These are phyloP conservation scores for Ophiothrix spiculata DNA, from an alignment of 35 echinoderm and acorn worm genomes.

Conservation along the genomic window DNA sequence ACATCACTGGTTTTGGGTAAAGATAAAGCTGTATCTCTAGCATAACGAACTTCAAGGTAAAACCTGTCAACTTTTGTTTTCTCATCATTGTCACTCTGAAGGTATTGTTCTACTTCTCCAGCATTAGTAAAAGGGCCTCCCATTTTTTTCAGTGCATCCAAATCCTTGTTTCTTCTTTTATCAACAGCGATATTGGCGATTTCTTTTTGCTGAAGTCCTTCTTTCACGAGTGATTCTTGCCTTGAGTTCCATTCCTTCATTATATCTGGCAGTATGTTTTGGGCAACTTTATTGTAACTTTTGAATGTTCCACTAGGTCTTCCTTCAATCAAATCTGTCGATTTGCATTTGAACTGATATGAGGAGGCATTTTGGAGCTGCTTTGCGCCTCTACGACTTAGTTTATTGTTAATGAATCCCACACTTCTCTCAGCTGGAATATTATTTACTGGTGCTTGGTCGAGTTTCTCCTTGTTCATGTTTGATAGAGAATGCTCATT, in stretches of 20 bases:
- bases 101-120: background rate
- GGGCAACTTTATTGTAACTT: background rate
- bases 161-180: slow-evolving; percentile 4
- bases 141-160: background rate
- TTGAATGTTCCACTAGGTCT: background rate
- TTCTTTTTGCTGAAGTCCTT: background rate
- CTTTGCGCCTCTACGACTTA: slow-evolving; percentile 24
- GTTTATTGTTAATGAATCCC: slow-evolving; percentile 20
- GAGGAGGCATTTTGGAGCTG: slow-evolving; percentile 13
- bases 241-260: slow-evolving; percentile 1
- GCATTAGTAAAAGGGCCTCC: slow-evolving; percentile 11
- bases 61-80: slow-evolving; percentile 8
- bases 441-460: background rate
- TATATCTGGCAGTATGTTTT: slow-evolving; percentile 10
- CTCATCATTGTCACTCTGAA: background rate
- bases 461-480: slow-evolving; percentile 11
- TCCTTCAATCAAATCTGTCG: background rate
- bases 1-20: slow-evolving; percentile 24
- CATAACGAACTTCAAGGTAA: slow-evolving; percentile 31
- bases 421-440: slow-evolving; percentile 14
- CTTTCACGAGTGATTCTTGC: slow-evolving; percentile 1
- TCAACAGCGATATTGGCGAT: slow-evolving; percentile 16
- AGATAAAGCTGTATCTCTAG: slow-evolving; percentile 22
- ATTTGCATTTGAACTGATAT: slow-evolving; percentile 5
- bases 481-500: slow-evolving; percentile 2